These are phyloP conservation scores for Pempheris klunzingeri DNA, from an alignment of 2,797 vertebrate species.

Conservation along the genomic window DNA sequence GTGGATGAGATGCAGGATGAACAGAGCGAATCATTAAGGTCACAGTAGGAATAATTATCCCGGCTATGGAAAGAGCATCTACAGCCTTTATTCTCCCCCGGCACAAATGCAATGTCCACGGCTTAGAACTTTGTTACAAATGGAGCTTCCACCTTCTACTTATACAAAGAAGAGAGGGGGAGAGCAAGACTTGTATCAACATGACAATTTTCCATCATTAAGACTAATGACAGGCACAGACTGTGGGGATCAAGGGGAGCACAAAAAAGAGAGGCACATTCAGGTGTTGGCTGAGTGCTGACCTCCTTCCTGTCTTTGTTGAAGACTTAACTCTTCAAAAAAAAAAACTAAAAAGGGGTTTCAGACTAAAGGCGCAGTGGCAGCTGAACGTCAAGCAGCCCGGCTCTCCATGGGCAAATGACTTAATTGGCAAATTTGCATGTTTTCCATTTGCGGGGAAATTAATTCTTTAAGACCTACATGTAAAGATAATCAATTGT, in stretches of 20 bases:
- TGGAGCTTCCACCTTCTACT: conserved; percentile 99
- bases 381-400: conserved; percentile 95
- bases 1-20: conserved; percentile 99
- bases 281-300: conserved; percentile 99
- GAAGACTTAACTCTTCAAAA: conserved; percentile 99
- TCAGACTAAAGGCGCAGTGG: conserved; percentile 84
- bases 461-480: conserved; percentile 93
- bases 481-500: conserved; percentile 90
- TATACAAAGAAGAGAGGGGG: conserved; percentile 91
- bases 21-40: conserved; percentile 99
- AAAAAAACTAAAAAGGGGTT: conserved; percentile 91
- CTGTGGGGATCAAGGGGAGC: conserved; percentile 98
- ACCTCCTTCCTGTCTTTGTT: conserved; percentile 99
- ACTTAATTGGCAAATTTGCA: conserved; percentile 96
- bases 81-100: conserved; percentile 96
- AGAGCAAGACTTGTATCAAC: conserved; percentile 99
- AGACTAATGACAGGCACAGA: conserved; percentile 99
- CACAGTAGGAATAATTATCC: conserved; percentile 99
- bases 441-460: conserved; percentile 92
- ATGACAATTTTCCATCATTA: conserved; percentile 99
- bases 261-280: conserved; percentile 97
- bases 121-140: conserved; percentile 99
- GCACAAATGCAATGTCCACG: conserved; percentile 99
- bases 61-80: conserved; percentile 99
- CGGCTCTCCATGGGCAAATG: conserved; percentile 89